A percentile compares a stretch with the other conserved stretches of the same genome.
Evolutionary conservation across 2,797 vertebrate species (phyloP).

Genomic region (Rhynchonycteris naso): DNA sequence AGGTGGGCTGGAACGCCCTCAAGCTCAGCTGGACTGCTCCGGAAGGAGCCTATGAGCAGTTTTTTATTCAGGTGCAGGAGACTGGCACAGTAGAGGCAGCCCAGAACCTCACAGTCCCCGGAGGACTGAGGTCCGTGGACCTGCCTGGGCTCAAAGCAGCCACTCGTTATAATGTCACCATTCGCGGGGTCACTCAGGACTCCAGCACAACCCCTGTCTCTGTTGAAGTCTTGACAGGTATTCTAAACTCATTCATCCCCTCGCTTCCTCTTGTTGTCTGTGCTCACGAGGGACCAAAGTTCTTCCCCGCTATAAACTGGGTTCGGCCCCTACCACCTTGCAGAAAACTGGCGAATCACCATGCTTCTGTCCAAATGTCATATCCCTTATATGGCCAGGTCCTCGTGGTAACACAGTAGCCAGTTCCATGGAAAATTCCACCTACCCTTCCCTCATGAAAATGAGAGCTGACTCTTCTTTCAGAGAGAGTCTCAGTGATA

Average conservation of each 20-base stretch:
- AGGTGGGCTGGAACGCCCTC: constrained; percentile 94
- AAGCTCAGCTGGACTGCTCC: constrained; percentile 92
- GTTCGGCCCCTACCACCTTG: not conserved
- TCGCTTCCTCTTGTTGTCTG: not conserved
- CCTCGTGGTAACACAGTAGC: not conserved
- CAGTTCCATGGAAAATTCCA: constrained; percentile 56
- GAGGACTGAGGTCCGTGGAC: constrained; percentile 86
- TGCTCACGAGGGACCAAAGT: not conserved
- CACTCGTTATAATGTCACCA: constrained; percentile 90
- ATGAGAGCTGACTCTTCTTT: constrained; percentile 39
- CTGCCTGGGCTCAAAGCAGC: constrained; percentile 90
- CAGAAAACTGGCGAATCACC: not conserved
- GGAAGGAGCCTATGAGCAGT: constrained; percentile 90
- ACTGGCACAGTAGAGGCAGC: constrained; percentile 82
- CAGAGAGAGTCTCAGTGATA: constrained; percentile 34
- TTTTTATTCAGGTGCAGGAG: constrained; percentile 95
- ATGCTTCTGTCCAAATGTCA: constrained; percentile 18
- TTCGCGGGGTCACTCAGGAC: constrained; percentile 90
- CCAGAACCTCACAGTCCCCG: constrained; percentile 90
- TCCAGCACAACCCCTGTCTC: constrained; percentile 90
- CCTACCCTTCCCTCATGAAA: constrained; percentile 48
- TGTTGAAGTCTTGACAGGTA: constrained; percentile 89
- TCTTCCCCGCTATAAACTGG: not conserved
- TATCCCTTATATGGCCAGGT: constrained; percentile 16
- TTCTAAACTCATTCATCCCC: not conserved